phyloP scores from a whole-genome alignment of 2,113 vertebrate species.

The Peromyscus polionotus region DNA sequence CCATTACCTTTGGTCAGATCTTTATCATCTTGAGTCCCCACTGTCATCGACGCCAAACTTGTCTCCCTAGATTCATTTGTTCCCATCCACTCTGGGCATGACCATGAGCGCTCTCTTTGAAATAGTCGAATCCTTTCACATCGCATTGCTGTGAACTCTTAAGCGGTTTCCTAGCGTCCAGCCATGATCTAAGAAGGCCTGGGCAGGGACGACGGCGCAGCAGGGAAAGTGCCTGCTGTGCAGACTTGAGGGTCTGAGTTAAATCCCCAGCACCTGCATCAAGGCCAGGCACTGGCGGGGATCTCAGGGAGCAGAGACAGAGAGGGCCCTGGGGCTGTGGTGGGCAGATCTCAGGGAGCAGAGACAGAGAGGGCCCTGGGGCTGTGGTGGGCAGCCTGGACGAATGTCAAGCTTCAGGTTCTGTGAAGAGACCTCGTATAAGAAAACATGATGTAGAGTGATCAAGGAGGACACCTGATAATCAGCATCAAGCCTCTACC shows the following conservation, averaged over 20 bases:
- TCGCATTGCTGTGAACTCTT: neutral
- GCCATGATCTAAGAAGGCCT: neutral
- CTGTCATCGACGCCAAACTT: neutral
- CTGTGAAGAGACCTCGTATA: neutral
- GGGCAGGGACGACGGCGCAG: neutral
- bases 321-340: neutral
- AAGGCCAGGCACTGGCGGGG: neutral
- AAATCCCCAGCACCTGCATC: neutral
- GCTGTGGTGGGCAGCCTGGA: neutral
- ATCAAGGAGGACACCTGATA: neutral
- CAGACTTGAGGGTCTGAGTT: neutral
- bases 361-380: neutral
- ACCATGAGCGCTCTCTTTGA: neutral
- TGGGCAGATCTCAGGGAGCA: neutral
- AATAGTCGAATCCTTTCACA: neutral
- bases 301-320: neutral
- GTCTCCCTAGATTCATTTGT: neutral
- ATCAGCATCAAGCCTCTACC: neutral
- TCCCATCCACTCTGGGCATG: neutral
- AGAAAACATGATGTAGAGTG: neutral
- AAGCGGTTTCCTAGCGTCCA: neutral
- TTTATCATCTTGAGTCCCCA: conserved; percentile 22
- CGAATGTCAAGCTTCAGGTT: neutral
- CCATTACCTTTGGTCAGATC: neutral
- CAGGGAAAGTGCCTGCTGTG: too few species aligned